Base-by-base conservation (phyloP, 2,797 vertebrate genomes). In the Arnoldichthys spilopterus region DNA sequence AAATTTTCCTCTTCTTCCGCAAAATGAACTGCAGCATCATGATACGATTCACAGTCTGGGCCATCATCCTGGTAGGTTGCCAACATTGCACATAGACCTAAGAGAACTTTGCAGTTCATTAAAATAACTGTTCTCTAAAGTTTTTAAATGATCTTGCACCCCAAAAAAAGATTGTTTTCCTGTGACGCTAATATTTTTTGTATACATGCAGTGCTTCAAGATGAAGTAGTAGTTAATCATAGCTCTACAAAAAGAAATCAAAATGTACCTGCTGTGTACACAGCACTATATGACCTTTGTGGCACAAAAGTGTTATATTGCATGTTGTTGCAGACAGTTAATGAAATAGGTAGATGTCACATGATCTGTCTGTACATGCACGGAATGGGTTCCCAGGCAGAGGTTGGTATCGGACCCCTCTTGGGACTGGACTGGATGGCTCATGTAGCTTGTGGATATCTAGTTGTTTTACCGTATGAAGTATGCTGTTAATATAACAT, bases 51-150 rank as follows among this genome's bases (percentile, higher is more conserved):
- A 85, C 95, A 2, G 87, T 90, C 74, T 96, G 93, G 91, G 90
- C 94, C 72, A 1, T 93, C 86, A 64, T 95, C 79, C 90, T 96
- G 94, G 94, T 97, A 92, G 22, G 95, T 95, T 80, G 82, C 34
- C 40, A 5, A 59, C 40, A 59, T 59, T n/a, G 40, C 16, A 32
- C 16, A 37, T 22, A 70, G 40, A 59, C 47, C 64, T 85, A 67
- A 74, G 70, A 71, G 66, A 72, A 40, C 37, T 11, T 40, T 40
- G 3, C 7, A 37, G 40, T 43, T 6, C 11, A 0, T 15, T 45
- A 1, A 6, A 45, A 45, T 45, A 6, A 12, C 43, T 45, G 11
- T 45, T 45, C 43, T 45, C 43, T 45, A 45, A 6, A 11, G 11
- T 45, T n/a, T n/a, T n/a, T n/a, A n/a, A n/a, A n/a, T n/a, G n/a